Evolutionary conservation across 35 echinoderm and acorn worm species (phyloP).

Genomic region (Anneissia japonica): DNA sequence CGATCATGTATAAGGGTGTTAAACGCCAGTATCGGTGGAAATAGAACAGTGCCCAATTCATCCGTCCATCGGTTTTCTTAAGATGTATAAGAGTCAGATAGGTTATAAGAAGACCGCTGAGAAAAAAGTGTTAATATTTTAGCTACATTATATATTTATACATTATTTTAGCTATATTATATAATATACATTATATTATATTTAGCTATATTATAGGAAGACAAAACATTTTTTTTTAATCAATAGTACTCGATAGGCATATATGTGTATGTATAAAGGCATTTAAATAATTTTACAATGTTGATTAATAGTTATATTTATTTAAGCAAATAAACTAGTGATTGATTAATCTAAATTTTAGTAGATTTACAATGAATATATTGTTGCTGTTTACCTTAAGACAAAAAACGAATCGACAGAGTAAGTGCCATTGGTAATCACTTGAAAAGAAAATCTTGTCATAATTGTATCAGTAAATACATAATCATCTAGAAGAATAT

Average conservation of each 20-base stretch:
- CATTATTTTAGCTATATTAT: no score
- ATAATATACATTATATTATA: no score
- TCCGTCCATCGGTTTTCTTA: conserved; percentile 29
- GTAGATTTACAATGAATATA: neutral
- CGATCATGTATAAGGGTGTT: conserved; percentile 73
- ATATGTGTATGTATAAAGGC: neutral
- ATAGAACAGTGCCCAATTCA: conserved; percentile 74
- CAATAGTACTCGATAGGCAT: neutral
- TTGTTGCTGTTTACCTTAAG: conserved; percentile 40
- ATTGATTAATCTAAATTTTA: neutral
- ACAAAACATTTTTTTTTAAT: neutral
- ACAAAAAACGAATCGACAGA: conserved; percentile 84
- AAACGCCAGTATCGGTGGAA: conserved; percentile 69
- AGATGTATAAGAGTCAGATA: conserved; percentile 68
- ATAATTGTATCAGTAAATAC: neutral
- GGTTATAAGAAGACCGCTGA: conserved; percentile 67
- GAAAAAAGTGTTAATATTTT: neutral
- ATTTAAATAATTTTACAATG: neutral
- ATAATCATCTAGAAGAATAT: neutral
- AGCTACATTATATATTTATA: neutral
- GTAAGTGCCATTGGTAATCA: conserved; percentile 12
- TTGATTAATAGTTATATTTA: neutral
- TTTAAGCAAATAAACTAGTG: neutral
- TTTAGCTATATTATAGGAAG: neutral
- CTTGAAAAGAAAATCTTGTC: neutral